Base-by-base conservation (phyloP, 2,888 invertebrate species). In the Dorcus parallelipipedus region DNA sequence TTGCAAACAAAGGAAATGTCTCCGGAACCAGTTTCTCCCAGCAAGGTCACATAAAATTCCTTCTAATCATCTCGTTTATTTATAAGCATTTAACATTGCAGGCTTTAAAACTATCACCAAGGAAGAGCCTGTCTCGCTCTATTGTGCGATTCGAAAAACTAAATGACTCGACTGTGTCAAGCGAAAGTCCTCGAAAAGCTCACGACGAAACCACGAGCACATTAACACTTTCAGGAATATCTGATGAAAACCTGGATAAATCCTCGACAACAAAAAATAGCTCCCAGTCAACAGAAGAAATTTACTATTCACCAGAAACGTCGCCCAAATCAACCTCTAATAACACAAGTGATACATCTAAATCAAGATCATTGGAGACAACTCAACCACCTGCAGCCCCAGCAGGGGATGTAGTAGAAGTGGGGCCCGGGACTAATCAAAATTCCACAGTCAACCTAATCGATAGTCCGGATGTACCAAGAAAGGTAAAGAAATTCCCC, bases 101-200 rank as follows among this genome's bases (percentile, higher is more conserved):
- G 45, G 39, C 43, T 26, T 51, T 58, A 9, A 33, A 41, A 14
- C 45, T 58, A 41, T 50, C 51, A 5, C 58, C 58, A 9, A 54
- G 54, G 54, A 58, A 51, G 45, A 50, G 54, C 9, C 9, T 54
- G 14, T 48, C 54, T 17, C 54, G 54, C 3, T 47, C 54, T 20
- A 14, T 38, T 23, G 58, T 58, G 33, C 54, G 49, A 41, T 58
- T 58, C 47, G 58, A 58, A 40, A 54, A 49, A 33, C n/a, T 39
- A 14, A 41, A 42, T 10, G 48, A 58, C 9, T 45, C 48, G 4
- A 23, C 52, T 17, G 17, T 14, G 20, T 47, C 52, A 9, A 17
- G 23, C 9, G 23, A 17, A 3, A 17, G 9, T 20, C 23, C 20
- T 45, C n/a, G 20, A 7, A 45, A 20, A 20, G 20, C 6, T 4